These are phyloP conservation scores for Heliopora coerulea DNA, from an alignment of 92 coral and sea anemone species.

Conservation along the genomic window DNA sequence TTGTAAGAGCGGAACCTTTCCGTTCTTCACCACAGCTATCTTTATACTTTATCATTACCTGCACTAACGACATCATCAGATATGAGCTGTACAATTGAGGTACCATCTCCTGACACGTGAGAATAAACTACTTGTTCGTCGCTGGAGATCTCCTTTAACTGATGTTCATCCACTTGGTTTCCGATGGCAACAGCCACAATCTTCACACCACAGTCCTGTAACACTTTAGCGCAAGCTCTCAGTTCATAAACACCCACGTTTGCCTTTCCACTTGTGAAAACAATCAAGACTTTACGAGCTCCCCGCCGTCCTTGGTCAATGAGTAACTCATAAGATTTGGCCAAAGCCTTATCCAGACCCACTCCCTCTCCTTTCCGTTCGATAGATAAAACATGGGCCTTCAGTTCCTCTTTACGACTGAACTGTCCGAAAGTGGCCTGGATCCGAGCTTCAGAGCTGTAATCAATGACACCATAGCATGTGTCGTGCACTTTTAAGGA, in stretches of 20 bases:
- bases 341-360: slow-evolving; percentile 31
- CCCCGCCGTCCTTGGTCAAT: slow-evolving; percentile 30
- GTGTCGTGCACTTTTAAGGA: slow-evolving; percentile 36
- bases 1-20: too few species aligned
- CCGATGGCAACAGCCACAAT: slow-evolving; percentile 39
- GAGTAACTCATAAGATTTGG: slow-evolving; percentile 23
- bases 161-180: slow-evolving; percentile 20
- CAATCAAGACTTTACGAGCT: slow-evolving; percentile 24
- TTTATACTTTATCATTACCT: too few species aligned
- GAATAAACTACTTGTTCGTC: slow-evolving; percentile 36
- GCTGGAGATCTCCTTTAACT: slow-evolving; percentile 34
- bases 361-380: slow-evolving; percentile 36
- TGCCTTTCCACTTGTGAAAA: slow-evolving; percentile 39
- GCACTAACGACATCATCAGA: slow-evolving; percentile 37
- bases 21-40: too few species aligned
- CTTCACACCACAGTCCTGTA: slow-evolving; percentile 35
- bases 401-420: slow-evolving; percentile 19
- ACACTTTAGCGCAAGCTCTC: slow-evolving; percentile 24
- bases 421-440: slow-evolving; percentile 39
- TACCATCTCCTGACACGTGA: slow-evolving; percentile 18
- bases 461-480: slow-evolving; percentile 33
- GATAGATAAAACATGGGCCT: slow-evolving; percentile 26
- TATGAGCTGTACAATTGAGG: slow-evolving; percentile 18
- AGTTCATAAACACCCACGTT: slow-evolving; percentile 29
- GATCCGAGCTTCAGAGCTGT: slow-evolving; percentile 26